These are phyloP conservation scores for Ibycter americanus DNA, from an alignment of 2,797 vertebrate species.

Conservation along the genomic window DNA sequence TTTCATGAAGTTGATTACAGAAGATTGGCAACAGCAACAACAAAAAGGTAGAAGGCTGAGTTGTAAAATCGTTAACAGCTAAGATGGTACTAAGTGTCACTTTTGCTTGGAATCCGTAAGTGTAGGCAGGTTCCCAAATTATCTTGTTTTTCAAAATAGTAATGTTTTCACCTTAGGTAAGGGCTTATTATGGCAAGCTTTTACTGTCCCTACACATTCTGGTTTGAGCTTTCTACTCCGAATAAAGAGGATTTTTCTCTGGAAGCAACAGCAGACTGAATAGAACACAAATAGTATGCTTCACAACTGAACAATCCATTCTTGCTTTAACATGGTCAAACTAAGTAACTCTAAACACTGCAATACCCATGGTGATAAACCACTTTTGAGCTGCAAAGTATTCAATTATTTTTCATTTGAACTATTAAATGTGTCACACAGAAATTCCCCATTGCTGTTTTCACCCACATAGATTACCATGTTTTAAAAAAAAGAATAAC, in stretches of 20 bases:
- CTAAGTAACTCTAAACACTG: constrained; percentile 39
- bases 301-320: constrained; percentile 29
- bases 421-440: constrained; percentile 35
- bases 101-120: constrained; percentile 3
- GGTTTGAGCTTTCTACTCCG: constrained; percentile 2
- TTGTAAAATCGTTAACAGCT: background rate
- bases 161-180: constrained; percentile 37
- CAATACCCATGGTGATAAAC: constrained; percentile 43
- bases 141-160: constrained; percentile 44
- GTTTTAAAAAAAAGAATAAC: constrained; percentile 11
- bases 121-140: constrained; percentile 8
- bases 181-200: constrained; percentile 28
- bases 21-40: background rate
- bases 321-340: constrained; percentile 28
- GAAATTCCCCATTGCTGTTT: constrained; percentile 32
- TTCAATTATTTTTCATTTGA: constrained; percentile 61
- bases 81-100: background rate
- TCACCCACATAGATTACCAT: background rate
- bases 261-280: constrained; percentile 36
- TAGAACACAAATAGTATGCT: constrained; percentile 37
- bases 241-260: constrained; percentile 43
- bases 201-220: background rate
- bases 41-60: background rate
- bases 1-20: background rate
- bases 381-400: constrained; percentile 30